Percentiles rank a stretch among this genome's conserved stretches.
Evolutionary conservation across 2,797 vertebrate genomes (phyloP).

Genomic region (Natrix natrix): DNA sequence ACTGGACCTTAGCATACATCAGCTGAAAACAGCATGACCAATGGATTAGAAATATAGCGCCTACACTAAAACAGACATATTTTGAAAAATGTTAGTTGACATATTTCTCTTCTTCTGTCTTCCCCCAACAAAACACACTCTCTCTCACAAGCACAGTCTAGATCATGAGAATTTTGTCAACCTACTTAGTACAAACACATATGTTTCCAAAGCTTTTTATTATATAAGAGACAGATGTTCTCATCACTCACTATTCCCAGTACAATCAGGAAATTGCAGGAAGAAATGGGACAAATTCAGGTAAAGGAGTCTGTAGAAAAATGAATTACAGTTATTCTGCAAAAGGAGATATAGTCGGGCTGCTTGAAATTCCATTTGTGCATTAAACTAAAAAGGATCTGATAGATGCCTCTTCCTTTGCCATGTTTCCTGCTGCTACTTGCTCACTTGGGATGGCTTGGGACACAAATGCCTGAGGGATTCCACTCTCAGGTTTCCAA

Average conservation of each 20-base stretch:
- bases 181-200: slow-evolving; percentile 33
- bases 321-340: background rate
- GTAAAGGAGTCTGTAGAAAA: background rate
- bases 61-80: slow-evolving; percentile 29
- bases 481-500: slow-evolving; percentile 36
- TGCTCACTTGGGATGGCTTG: slow-evolving; percentile 15
- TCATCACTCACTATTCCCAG: slow-evolving; percentile 22
- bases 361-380: slow-evolving; percentile 27
- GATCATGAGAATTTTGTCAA: slow-evolving; percentile 38
- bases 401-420: slow-evolving; percentile 31
- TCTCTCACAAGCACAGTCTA: background rate
- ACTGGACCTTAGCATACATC: background rate
- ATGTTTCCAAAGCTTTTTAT: slow-evolving; percentile 42
- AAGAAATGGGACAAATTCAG: background rate
- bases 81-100: slow-evolving; percentile 27
- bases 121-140: background rate
- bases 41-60: background rate
- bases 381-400: slow-evolving; percentile 14
- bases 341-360: background rate
- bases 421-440: slow-evolving; percentile 42
- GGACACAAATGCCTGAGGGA: background rate
- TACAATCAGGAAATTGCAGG: slow-evolving; percentile 29
- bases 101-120: background rate
- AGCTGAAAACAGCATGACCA: background rate
- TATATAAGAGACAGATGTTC: slow-evolving; percentile 47